Percentiles rank a stretch among this genome's conserved stretches.
Evolutionary conservation across 2,888 invertebrate species (phyloP).

Genomic region (Mantis religiosa): DNA sequence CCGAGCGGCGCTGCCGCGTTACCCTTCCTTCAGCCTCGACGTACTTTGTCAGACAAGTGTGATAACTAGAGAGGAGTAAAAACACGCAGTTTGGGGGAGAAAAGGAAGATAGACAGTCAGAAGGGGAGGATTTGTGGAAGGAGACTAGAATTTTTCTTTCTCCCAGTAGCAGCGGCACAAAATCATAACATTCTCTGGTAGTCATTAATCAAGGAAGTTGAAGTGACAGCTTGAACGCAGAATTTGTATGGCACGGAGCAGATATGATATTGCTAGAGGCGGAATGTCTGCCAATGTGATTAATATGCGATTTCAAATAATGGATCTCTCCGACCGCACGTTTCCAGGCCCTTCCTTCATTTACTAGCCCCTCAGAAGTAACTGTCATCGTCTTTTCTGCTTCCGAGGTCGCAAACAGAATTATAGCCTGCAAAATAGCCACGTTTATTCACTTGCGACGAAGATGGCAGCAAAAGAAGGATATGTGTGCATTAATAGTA

Average conservation of each 20-base stretch:
- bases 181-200: conserved; percentile 26
- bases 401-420: background rate
- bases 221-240: conserved; percentile 24
- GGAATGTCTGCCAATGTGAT: conserved; percentile 21
- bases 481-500: too few relatives aligned
- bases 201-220: conserved; percentile 25
- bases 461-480: too few relatives aligned
- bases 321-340: background rate
- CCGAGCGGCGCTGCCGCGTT: background rate
- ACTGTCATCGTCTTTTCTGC: background rate
- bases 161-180: conserved; percentile 8
- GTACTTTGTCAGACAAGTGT: background rate
- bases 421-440: background rate
- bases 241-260: conserved; percentile 20
- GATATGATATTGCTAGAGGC: conserved; percentile 22
- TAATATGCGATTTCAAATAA: conserved; percentile 23
- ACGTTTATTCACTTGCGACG: background rate
- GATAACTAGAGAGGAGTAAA: conserved; percentile 1
- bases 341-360: background rate
- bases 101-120: background rate
- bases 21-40: background rate
- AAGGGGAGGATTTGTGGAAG: conserved; percentile 10
- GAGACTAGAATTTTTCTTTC: conserved; percentile 19
- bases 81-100: background rate
- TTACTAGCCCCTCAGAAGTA: background rate